Base-by-base conservation (phyloP, 2,888 invertebrate species). In the Rhagium mordax region DNA sequence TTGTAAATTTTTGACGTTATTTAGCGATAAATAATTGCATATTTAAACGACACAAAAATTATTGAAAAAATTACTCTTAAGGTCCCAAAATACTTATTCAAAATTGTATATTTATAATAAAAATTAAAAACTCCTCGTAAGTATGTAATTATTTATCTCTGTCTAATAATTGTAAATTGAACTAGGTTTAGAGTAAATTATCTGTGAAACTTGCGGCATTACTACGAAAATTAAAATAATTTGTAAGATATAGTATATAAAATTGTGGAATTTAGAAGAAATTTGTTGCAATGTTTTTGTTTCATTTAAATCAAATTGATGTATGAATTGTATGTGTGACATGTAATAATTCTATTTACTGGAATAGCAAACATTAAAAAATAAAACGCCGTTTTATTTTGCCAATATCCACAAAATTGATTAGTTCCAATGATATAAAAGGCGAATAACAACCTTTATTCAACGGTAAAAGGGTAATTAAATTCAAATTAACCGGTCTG, bases 311-410 rank as follows among this genome's bases (percentile, higher is more conserved):
- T 81, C 80, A 84, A 85, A 84, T 84, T 83, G 84, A 85, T 86
- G 86, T 86, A 86, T 85, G 86, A 85, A 84, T 75, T 84, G 81
- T 85, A 85, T 85, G 85, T 85, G 86, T 86, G 85, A 85, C 85
- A 84, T 83, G 84, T 85, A 85, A 84, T 81, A 82, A 85, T 83
- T 85, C 85, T 85, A 84, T 82, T 84, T 83, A 85, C 83, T 85
- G 84, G 85, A 85, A 85, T 86, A 86, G 86, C 85, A 85, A 85
- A 85, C 81, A 85, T 83, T 84, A 82, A 84, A 86, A 85, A 84
- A 81, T 73, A 71, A 21, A n/a, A n/a, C n/a, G 6, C 27, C 24
- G 21, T 62, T 48, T 62, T 24, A 62, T 62, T 62, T 62, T 13
- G n/a, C 21, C 5, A 53, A 49, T 24, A n/a, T n/a, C n/a, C n/a